These are phyloP conservation scores for Anolis carolinensis DNA, from an alignment of 2,113 vertebrate genomes.

Conservation along the genomic window DNA sequence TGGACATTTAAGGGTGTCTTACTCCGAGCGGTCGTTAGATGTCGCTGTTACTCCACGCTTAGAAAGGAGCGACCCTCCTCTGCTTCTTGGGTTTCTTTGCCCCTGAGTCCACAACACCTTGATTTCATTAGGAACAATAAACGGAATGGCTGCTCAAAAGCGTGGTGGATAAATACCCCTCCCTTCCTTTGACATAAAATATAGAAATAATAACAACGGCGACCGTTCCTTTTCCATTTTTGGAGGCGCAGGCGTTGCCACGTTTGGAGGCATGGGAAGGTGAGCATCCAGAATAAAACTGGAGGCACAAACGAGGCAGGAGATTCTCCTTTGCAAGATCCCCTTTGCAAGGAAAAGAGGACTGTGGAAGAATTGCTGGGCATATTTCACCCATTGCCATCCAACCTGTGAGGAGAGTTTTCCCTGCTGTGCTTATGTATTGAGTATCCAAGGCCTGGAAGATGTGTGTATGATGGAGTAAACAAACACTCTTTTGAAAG, in stretches of 20 bases:
- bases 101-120: slow-evolving; percentile 35
- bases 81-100: background rate
- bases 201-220: slow-evolving; percentile 46
- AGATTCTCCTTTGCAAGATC: background rate
- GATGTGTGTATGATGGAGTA: background rate
- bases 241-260: too few relatives aligned
- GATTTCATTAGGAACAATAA: slow-evolving; percentile 24
- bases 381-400: background rate
- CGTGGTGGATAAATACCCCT: slow-evolving; percentile 41
- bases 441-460: background rate
- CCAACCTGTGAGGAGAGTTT: background rate
- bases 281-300: background rate
- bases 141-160: slow-evolving; percentile 37
- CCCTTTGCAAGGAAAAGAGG: background rate
- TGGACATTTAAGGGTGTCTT: background rate
- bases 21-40: slow-evolving; percentile 71
- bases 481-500: background rate
- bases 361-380: background rate
- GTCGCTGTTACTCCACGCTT: slow-evolving; percentile 84
- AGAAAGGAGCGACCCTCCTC: background rate
- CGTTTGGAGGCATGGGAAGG: background rate
- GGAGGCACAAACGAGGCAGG: background rate
- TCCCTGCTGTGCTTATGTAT: too few relatives aligned
- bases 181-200: slow-evolving; percentile 33
- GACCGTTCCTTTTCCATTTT: background rate